phyloP scores from a whole-genome alignment of 2,888 invertebrate genomes.

The Hymenopus coronatus region DNA sequence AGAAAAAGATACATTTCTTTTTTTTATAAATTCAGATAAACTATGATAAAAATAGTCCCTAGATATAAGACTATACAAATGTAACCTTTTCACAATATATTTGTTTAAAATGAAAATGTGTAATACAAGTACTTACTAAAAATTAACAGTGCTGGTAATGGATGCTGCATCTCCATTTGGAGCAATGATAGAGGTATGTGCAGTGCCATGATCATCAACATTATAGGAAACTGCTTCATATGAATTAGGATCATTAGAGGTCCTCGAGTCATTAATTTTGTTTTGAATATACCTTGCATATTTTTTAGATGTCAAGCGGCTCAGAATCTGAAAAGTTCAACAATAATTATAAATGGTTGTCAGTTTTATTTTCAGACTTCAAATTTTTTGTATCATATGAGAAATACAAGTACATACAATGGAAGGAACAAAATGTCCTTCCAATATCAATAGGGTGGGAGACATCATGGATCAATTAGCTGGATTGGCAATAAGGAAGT shows the following conservation, averaged over 20 bases:
- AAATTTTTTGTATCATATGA: too few relatives aligned
- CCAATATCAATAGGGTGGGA: too few relatives aligned
- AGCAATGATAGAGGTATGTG: conserved; percentile 82
- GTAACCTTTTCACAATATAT: neutral
- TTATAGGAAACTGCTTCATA: conserved; percentile 65
- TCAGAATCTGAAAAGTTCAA: neutral
- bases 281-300: conserved; percentile 58
- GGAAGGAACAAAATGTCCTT: too few relatives aligned
- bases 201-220: conserved; percentile 68
- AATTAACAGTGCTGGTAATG: conserved; percentile 87
- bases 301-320: conserved; percentile 37
- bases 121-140: conserved; percentile 48
- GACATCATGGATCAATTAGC: too few relatives aligned
- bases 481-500: too few relatives aligned
- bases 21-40: too few relatives aligned
- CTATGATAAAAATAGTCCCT: too few relatives aligned
- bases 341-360: neutral
- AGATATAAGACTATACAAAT: neutral
- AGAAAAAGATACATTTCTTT: too few relatives aligned
- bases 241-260: conserved; percentile 59
- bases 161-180: conserved; percentile 90
- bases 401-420: too few relatives aligned
- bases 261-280: conserved; percentile 63
- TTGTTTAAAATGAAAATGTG: neutral
- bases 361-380: too few relatives aligned